Percentiles rank a stretch among this genome's conserved stretches.
phyloP scores from a whole-genome alignment of 2,113 vertebrate species.

The Tragelaphus scriptus region DNA sequence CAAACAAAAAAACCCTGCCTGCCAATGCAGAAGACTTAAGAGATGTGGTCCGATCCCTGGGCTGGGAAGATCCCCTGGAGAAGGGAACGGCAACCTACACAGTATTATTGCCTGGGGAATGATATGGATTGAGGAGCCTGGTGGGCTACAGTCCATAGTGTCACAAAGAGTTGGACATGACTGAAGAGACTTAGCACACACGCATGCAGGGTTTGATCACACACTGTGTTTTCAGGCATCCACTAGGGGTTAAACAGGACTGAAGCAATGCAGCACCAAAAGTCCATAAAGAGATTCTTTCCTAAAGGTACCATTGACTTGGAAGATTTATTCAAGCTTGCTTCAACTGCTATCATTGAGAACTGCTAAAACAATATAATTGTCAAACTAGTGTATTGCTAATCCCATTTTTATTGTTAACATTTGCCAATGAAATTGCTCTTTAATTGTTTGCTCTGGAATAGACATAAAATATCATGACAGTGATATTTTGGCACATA shows the following conservation, averaged over 20 bases:
- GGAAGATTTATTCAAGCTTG: slow-evolving; percentile 27
- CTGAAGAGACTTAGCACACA: background rate
- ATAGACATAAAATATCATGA: slow-evolving; percentile 63
- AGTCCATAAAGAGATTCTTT: background rate
- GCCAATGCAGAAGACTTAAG: background rate
- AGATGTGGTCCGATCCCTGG: background rate
- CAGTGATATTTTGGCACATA: slow-evolving; percentile 24
- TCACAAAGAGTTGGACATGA: background rate
- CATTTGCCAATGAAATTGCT: slow-evolving; percentile 57
- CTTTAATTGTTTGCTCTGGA: slow-evolving; percentile 61
- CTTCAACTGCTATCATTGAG: background rate
- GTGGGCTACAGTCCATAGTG: background rate
- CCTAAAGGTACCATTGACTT: background rate
- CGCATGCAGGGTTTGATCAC: background rate
- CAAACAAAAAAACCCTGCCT: background rate
- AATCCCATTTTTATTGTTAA: slow-evolving; percentile 55
- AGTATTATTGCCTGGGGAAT: background rate
- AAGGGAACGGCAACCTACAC: background rate
- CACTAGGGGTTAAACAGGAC: background rate
- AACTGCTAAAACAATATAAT: slow-evolving; percentile 36
- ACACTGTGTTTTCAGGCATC: background rate
- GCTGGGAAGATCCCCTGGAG: background rate
- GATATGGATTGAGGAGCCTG: background rate
- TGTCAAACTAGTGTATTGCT: background rate
- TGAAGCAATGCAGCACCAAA: background rate